These are phyloP conservation scores for Gila orcuttii DNA, from an alignment of 2,113 vertebrate species.

Conservation along the genomic window DNA sequence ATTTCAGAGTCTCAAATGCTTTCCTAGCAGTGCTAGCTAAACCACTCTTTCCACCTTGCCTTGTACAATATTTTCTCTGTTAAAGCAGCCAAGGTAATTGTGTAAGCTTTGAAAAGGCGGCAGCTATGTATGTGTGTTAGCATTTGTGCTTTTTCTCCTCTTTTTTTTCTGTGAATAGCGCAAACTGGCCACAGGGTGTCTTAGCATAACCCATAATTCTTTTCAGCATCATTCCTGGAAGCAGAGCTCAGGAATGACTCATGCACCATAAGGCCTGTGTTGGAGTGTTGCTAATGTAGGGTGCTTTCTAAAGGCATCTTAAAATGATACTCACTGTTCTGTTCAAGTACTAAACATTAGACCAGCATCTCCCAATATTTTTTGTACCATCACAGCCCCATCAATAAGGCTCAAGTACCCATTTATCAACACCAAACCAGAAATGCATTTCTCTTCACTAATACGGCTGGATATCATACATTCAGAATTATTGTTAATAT, in stretches of 20 bases:
- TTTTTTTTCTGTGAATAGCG: background rate
- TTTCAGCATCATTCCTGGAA: constrained; percentile 42
- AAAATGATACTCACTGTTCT: background rate
- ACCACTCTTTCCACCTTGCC: background rate
- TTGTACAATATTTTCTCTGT: constrained; percentile 6
- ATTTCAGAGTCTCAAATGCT: constrained; percentile 8
- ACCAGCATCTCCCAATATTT: background rate
- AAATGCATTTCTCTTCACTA: background rate
- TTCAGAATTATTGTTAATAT: background rate
- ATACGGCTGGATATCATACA: background rate
- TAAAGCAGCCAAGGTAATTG: constrained; percentile 9
- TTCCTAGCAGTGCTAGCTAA: background rate
- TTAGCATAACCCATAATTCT: background rate
- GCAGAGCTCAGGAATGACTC: constrained; percentile 53
- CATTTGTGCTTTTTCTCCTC: background rate
- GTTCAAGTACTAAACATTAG: background rate
- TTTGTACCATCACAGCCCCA: background rate
- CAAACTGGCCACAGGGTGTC: background rate
- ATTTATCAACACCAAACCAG: background rate
- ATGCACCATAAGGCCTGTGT: constrained; percentile 61
- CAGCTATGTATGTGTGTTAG: background rate
- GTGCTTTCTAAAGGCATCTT: background rate
- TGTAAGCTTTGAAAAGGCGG: background rate
- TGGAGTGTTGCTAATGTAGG: constrained; percentile 56
- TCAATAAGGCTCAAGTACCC: background rate